Conservation (phyloP, 2,113 vertebrate genomes). For the Malurus elegans region DNA sequence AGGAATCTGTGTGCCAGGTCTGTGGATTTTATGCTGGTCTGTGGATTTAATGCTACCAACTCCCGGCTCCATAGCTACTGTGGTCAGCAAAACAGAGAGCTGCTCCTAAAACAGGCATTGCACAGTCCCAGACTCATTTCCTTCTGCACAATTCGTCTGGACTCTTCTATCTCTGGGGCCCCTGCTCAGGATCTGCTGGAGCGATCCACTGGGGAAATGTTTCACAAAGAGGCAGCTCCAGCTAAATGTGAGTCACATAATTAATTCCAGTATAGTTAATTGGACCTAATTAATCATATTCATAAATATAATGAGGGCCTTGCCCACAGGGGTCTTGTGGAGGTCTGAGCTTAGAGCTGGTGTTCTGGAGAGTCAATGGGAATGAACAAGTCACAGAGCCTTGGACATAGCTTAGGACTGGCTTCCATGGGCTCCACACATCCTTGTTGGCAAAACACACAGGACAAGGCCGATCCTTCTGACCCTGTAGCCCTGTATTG, state of each 20-base stretch:
- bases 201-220: background rate
- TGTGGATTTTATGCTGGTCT: background rate
- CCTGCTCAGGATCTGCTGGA: background rate
- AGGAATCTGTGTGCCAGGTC: background rate
- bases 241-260: background rate
- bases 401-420: background rate
- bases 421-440: fast-evolving
- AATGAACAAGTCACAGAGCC: background rate
- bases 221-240: background rate
- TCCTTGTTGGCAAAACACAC: fast-evolving
- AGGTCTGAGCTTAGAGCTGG: background rate
- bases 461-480: background rate
- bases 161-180: background rate
- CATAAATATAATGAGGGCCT: background rate
- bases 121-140: fast-evolving
- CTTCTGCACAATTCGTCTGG: background rate
- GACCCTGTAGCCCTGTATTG: background rate
- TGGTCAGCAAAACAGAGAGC: background rate
- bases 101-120: background rate
- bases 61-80: fast-evolving
- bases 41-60: background rate
- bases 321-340: background rate
- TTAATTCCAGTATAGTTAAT: slow-evolving; percentile 25
- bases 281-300: slow-evolving; percentile 40
- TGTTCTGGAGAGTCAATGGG: background rate